These are phyloP conservation scores for Pangasius mekongensis DNA, from an alignment of 2,797 vertebrate species.

Conservation along the genomic window DNA sequence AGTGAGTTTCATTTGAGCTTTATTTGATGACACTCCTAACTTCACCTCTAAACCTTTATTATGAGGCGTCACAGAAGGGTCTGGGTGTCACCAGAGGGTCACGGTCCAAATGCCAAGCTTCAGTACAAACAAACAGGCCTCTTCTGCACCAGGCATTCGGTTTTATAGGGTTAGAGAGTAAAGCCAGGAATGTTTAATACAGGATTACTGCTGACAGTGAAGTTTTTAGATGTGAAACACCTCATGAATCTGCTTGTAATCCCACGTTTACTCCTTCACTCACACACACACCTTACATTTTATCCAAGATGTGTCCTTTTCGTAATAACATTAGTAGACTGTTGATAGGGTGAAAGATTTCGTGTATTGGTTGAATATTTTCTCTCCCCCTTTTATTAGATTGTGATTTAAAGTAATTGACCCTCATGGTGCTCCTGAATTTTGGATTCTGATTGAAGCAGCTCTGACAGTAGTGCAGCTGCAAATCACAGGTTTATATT, in stretches of 20 bases:
- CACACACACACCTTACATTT: neutral
- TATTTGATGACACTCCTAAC: slow-evolving; percentile 21
- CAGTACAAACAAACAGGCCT: neutral
- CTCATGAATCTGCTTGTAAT: slow-evolving; percentile 17
- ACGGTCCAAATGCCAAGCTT: neutral
- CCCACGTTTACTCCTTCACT: neutral
- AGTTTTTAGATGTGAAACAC: neutral
- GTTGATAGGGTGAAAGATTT: neutral
- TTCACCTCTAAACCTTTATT: slow-evolving; percentile 21
- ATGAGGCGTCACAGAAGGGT: slow-evolving; percentile 4
- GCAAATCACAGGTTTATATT: neutral
- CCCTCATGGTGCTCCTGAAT: neutral
- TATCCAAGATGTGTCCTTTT: neutral
- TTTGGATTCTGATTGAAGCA: neutral
- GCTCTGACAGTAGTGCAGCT: neutral
- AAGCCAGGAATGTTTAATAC: slow-evolving; percentile 5
- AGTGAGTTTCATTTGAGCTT: neutral
- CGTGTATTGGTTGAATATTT: neutral
- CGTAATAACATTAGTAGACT: neutral
- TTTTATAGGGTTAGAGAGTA: slow-evolving; percentile 6
- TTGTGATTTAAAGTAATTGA: neutral
- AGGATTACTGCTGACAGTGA: neutral
- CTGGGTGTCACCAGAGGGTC: slow-evolving; percentile 21
- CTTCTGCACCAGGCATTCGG: neutral
- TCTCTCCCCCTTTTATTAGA: too few relatives aligned